Percentiles rank a stretch among this genome's conserved stretches.
These are phyloP conservation scores for Pinna nobilis DNA, from an alignment of 1,140 invertebrate genomes.

Conservation along the genomic window DNA sequence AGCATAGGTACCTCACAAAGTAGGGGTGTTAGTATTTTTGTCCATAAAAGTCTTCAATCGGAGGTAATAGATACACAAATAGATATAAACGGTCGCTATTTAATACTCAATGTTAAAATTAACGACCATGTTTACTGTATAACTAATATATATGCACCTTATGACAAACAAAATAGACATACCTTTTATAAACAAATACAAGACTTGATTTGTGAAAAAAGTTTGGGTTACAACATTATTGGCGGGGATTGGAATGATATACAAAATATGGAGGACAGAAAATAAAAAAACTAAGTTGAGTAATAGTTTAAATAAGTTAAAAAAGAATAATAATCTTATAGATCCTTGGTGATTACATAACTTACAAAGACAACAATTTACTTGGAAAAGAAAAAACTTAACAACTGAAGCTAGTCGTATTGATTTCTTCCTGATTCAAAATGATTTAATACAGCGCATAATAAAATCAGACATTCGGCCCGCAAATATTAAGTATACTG, in stretches of 20 bases:
- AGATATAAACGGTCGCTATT: slow-evolving; percentile 9
- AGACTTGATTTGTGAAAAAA: not conserved
- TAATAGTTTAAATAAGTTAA: slow-evolving; percentile 8
- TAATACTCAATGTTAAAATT: slow-evolving; percentile 15
- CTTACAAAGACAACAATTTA: slow-evolving; percentile 4
- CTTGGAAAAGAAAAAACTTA: slow-evolving; percentile 12
- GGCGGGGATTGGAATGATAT: slow-evolving; percentile 20
- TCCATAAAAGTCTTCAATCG: not conserved
- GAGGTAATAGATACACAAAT: slow-evolving; percentile 1
- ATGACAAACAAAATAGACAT: not conserved
- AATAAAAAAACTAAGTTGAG: not conserved
- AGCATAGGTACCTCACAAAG: not conserved
- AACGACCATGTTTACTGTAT: slow-evolving; percentile 7
- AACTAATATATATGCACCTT: slow-evolving; percentile 9
- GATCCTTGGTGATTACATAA: slow-evolving; percentile 19
- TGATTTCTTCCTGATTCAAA: not conserved
- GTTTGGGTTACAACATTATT: not conserved
- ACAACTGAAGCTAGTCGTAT: slow-evolving; percentile 15
- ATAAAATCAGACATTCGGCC: not conserved
- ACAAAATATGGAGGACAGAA: not conserved
- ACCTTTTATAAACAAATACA: not conserved
- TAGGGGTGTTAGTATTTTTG: not conserved
- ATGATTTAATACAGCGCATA: not conserved
- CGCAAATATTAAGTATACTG: slow-evolving; percentile 17
- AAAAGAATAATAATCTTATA: not conserved